A percentile compares a stretch with the other conserved stretches of the same genome.
Conservation (phyloP, 2,113 vertebrate genomes). For the Ariopsis seemanni region DNA sequence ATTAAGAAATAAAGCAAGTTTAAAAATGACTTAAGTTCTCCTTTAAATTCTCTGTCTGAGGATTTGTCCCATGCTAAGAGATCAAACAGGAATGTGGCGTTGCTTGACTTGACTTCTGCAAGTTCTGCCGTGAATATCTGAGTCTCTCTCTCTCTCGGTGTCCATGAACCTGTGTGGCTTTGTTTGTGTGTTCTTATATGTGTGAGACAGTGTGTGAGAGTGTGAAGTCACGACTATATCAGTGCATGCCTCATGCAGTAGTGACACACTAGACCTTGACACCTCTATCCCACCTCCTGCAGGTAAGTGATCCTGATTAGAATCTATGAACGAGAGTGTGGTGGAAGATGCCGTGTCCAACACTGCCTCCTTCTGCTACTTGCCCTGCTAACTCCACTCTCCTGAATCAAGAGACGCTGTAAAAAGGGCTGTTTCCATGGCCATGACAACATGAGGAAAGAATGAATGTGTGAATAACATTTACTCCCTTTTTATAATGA, state of each 20-base stretch:
- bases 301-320: slow-evolving; percentile 47
- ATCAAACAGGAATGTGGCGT: background rate
- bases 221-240: slow-evolving; percentile 31
- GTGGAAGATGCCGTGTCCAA: background rate
- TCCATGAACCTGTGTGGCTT: background rate
- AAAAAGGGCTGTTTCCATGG: slow-evolving; percentile 19
- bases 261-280: slow-evolving; percentile 48
- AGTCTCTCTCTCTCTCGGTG: background rate
- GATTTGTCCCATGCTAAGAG: background rate
- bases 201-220: slow-evolving; percentile 28
- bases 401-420: background rate
- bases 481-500: slow-evolving; percentile 26
- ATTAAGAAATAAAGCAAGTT: no score
- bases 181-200: slow-evolving; percentile 27
- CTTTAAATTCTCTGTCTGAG: background rate
- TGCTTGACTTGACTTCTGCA: background rate
- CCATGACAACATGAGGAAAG: slow-evolving; percentile 33
- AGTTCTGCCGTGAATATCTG: background rate
- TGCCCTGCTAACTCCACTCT: background rate
- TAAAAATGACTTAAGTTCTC: no score
- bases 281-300: slow-evolving; percentile 44
- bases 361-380: slow-evolving; percentile 11
- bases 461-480: slow-evolving; percentile 37
- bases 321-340: slow-evolving; percentile 48
- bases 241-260: slow-evolving; percentile 50